A percentile compares a stretch with the other conserved stretches of the same genome.
Conservation (phyloP, 2,888 invertebrate genomes). For the Drosophila cracens region DNA sequence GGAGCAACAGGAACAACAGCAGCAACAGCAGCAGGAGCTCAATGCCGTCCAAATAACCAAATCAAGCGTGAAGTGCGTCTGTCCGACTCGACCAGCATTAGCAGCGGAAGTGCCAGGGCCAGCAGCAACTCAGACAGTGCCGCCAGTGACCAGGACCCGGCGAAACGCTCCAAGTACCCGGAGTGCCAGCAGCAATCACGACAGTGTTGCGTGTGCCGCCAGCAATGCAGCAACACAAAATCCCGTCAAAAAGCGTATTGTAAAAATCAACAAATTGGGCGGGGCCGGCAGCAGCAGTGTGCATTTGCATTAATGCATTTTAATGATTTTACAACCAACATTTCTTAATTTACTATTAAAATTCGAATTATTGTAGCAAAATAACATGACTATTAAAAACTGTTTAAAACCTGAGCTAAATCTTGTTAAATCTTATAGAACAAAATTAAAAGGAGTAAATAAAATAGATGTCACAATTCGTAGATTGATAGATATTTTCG, state of each 20-base stretch:
- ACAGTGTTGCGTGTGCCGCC: constrained; percentile 57
- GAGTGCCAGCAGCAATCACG: constrained; percentile 81
- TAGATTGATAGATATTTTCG: neutral
- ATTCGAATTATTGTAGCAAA: too few relatives aligned
- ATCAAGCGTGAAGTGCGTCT: constrained; percentile 81
- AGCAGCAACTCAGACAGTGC: constrained; percentile 78
- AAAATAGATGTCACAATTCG: neutral
- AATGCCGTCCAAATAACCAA: constrained; percentile 76
- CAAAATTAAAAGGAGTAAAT: neutral
- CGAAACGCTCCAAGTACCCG: constrained; percentile 77
- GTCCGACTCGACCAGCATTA: constrained; percentile 57
- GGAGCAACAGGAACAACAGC: constrained; percentile 59
- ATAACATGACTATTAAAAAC: too few relatives aligned
- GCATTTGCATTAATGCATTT: too few relatives aligned
- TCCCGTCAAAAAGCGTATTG: constrained; percentile 51
- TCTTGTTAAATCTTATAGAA: neutral
- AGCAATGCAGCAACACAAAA: constrained; percentile 21
- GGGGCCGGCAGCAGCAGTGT: constrained; percentile 53
- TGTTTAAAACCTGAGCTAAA: too few relatives aligned
- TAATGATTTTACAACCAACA: too few relatives aligned
- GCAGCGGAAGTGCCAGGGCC: constrained; percentile 33
- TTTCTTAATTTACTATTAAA: too few relatives aligned
- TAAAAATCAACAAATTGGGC: constrained; percentile 46
- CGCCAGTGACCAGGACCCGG: constrained; percentile 71
- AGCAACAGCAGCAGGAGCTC: constrained; percentile 18